A percentile compares a stretch with the other conserved stretches of the same genome.
phyloP scores from a whole-genome alignment of 2,888 invertebrate genomes.

The Chouioia cunea region DNA sequence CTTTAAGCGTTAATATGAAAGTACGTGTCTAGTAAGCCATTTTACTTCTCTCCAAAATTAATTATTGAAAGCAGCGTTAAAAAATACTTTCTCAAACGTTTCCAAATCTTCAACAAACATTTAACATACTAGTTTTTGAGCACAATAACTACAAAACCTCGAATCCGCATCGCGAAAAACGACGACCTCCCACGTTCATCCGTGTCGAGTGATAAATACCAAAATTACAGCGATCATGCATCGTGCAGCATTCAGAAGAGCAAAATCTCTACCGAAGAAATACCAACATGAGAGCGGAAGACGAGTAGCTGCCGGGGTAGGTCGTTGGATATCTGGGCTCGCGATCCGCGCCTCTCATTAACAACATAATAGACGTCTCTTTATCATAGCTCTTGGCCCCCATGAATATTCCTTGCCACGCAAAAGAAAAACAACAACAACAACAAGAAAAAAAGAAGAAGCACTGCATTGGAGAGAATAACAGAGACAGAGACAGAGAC shows the following conservation, averaged over 20 bases:
- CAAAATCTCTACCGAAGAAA: too few relatives aligned
- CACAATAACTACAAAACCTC: too few relatives aligned
- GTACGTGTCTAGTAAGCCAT: too few relatives aligned
- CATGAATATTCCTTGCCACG: conserved; percentile 43
- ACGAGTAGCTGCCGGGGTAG: not conserved
- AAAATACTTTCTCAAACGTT: too few relatives aligned
- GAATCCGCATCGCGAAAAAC: too few relatives aligned
- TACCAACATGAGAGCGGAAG: too few relatives aligned
- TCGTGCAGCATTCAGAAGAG: not conserved
- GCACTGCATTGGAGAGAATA: not conserved
- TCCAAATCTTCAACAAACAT: too few relatives aligned
- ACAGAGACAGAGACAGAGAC: not conserved
- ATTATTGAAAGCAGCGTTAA: too few relatives aligned
- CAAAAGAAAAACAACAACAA: conserved; percentile 5
- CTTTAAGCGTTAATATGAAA: too few relatives aligned
- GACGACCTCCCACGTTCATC: not conserved
- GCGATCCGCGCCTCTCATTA: conserved; percentile 41
- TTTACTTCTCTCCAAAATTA: too few relatives aligned
- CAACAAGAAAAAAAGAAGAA: not conserved
- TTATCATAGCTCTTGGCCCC: conserved; percentile 33
- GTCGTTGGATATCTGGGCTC: conserved; percentile 16
- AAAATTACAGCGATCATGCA: not conserved
- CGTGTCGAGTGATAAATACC: not conserved
- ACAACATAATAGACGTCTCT: conserved; percentile 48
- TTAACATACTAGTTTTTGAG: too few relatives aligned